Evolutionary conservation across 2,888 invertebrate species (phyloP).

Genomic region (Odontothrips loti): DNA sequence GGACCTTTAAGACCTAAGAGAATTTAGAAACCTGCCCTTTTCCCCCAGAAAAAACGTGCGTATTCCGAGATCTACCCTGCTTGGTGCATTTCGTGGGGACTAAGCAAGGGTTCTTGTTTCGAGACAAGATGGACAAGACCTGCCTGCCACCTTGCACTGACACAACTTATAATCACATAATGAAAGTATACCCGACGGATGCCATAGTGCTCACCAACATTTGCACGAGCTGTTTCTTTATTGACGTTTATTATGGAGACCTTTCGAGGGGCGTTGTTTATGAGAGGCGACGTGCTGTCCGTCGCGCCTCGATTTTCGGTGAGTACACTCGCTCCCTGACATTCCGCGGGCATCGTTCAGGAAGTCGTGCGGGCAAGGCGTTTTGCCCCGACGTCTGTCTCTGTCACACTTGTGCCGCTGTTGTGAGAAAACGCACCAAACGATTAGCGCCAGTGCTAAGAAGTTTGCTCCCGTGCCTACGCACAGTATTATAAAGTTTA

Average conservation of each 20-base stretch:
- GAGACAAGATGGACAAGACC: background rate
- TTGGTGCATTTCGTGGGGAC: background rate
- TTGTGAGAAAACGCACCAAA: too few relatives aligned
- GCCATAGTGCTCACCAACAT: background rate
- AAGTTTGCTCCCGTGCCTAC: too few relatives aligned
- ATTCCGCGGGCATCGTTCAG: too few relatives aligned
- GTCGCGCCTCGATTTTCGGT: background rate
- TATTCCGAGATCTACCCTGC: background rate
- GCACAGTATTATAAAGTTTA: too few relatives aligned
- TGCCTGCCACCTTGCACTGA: background rate
- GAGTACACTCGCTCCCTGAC: background rate
- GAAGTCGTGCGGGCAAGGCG: too few relatives aligned
- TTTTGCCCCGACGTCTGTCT: too few relatives aligned
- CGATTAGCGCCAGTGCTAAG: too few relatives aligned
- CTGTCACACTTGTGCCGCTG: too few relatives aligned
- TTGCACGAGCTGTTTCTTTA: background rate
- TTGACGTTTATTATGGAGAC: background rate
- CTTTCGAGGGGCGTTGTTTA: background rate
- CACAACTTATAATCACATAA: background rate
- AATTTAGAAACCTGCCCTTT: too few relatives aligned
- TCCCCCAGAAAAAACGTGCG: background rate
- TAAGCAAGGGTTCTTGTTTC: background rate
- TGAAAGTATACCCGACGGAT: background rate
- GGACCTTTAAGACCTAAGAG: too few relatives aligned
- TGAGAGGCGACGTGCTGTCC: background rate